Conservation (phyloP, 2,888 invertebrate genomes). For the Yponomeuta evonymella region DNA sequence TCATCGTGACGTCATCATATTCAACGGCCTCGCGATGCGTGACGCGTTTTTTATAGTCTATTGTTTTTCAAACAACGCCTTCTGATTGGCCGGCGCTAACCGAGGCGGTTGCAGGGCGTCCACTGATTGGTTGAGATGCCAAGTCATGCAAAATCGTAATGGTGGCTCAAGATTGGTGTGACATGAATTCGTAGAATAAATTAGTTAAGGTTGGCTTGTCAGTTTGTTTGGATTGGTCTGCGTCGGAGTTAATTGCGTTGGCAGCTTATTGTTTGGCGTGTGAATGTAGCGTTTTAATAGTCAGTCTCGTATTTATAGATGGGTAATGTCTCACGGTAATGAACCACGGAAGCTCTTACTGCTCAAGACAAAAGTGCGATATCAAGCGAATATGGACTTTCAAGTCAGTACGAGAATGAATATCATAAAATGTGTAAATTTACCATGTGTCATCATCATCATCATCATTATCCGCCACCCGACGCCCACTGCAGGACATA, state of each 20-base stretch:
- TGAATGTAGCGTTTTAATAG: not conserved
- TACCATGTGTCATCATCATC: too few relatives aligned
- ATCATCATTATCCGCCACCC: too few relatives aligned
- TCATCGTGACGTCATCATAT: not conserved
- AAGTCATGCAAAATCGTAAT: constrained; percentile 67
- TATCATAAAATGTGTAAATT: too few relatives aligned
- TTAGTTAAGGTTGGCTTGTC: constrained; percentile 43
- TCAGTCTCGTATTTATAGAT: not conserved
- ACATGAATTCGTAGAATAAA: constrained; percentile 67
- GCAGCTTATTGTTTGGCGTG: constrained; percentile 11
- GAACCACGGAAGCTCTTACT: too few relatives aligned
- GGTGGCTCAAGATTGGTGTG: constrained; percentile 58
- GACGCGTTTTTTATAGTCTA: constrained; percentile 72
- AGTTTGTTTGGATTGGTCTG: not conserved
- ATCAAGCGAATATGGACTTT: too few relatives aligned
- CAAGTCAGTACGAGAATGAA: too few relatives aligned
- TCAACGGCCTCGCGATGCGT: constrained; percentile 38
- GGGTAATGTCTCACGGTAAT: not conserved
- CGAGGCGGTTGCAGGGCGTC: constrained; percentile 52
- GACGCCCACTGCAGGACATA: too few relatives aligned
- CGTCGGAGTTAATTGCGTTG: constrained; percentile 32
- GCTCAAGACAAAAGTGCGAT: too few relatives aligned
- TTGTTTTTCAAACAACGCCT: constrained; percentile 67
- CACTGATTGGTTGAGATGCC: constrained; percentile 50
- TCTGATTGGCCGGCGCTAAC: constrained; percentile 47